Base-by-base conservation (phyloP, 1,140 invertebrate genomes). In the Zaprionus camerounensis region DNA sequence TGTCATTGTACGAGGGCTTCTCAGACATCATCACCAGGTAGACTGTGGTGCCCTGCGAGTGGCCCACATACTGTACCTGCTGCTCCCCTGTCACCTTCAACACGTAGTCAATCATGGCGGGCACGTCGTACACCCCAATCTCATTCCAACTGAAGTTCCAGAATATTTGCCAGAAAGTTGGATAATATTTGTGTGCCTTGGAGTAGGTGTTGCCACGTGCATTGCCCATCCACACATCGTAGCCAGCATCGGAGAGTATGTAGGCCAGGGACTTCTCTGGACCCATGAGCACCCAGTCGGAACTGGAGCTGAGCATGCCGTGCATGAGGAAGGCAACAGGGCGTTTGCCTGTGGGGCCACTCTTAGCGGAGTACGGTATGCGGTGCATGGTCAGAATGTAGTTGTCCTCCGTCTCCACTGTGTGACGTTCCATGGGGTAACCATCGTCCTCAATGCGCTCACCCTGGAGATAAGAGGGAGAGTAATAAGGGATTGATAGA, bases 81-180 rank as follows among this genome's bases (percentile, higher is more conserved):
- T 91, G 66, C 26, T 93, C 91, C 1, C 91, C 93, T 0, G 96
- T 96, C 31, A 72, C 69, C 0, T 93, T 86, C 13, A 96, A 71
- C 17, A 96, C 94, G 76, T 95, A 95, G 81, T 96, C 94, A 36
- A 97, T 94, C 76, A 94, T 94, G 2, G 96, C 94, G 12, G 96
- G 95, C n/a, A 96, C 71, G 91, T 97, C 96, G 68, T 94, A 95
- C 0, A 93, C 84, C 7, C 95, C 96, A 92, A 97, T 96, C 92
- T 97, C 96, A 79, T 97, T 94, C 93, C 94, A 96, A 72, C 95
- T 96, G 79, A 93, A 94, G 73, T 94, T 81, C 94, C 94, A 94
- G 86, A 93, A 94, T 17, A 79, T 12, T 46, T 88, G 85, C 85
- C 81, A 85, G 56, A 49, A 84, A 0, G 85, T 90, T 15, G 85